Percentiles rank a stretch among this genome's conserved stretches.
Evolutionary conservation across 2,888 invertebrate species (phyloP).

Genomic region (Caradrina clavipalpis): DNA sequence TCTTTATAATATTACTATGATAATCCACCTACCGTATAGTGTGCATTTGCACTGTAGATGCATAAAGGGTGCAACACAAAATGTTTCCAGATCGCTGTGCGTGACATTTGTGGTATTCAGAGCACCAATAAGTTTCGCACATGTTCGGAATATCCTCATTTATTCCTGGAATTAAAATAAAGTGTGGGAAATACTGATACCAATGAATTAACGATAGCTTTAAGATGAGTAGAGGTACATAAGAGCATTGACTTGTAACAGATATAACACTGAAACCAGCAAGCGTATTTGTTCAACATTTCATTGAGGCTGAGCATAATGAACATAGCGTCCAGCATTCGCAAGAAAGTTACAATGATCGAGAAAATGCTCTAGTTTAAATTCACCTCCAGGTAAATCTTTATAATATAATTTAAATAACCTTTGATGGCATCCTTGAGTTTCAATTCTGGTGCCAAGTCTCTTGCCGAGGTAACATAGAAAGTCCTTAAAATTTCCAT

Average conservation of each 20-base stretch:
- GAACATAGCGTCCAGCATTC: too few species aligned
- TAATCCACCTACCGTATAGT: slow-evolving; percentile 92
- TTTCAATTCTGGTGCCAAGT: slow-evolving; percentile 80
- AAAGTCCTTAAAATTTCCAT: slow-evolving; percentile 94
- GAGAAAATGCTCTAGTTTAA: too few species aligned
- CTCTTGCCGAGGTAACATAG: slow-evolving; percentile 93
- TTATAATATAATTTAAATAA: slow-evolving; percentile 30
- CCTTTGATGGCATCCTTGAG: slow-evolving; percentile 70
- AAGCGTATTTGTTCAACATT: too few species aligned
- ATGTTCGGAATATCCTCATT: slow-evolving; percentile 69
- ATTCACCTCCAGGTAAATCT: neutral
- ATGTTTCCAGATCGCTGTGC: slow-evolving; percentile 92
- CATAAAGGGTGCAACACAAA: slow-evolving; percentile 94
- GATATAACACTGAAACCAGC: too few species aligned
- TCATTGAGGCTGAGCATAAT: too few species aligned
- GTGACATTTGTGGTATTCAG: slow-evolving; percentile 97
- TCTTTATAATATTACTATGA: too few species aligned
- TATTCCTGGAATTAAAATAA: slow-evolving; percentile 22
- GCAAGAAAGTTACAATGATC: too few species aligned
- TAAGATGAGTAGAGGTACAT: too few species aligned
- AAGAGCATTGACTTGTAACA: too few species aligned
- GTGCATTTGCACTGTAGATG: slow-evolving; percentile 93
- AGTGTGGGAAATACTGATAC: neutral
- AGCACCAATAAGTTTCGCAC: slow-evolving; percentile 95
- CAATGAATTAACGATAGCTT: too few species aligned